Percentiles rank a stretch among this genome's conserved stretches.
phyloP scores from a whole-genome alignment of 1,140 invertebrate species.

The Globodera ellingtonae region DNA sequence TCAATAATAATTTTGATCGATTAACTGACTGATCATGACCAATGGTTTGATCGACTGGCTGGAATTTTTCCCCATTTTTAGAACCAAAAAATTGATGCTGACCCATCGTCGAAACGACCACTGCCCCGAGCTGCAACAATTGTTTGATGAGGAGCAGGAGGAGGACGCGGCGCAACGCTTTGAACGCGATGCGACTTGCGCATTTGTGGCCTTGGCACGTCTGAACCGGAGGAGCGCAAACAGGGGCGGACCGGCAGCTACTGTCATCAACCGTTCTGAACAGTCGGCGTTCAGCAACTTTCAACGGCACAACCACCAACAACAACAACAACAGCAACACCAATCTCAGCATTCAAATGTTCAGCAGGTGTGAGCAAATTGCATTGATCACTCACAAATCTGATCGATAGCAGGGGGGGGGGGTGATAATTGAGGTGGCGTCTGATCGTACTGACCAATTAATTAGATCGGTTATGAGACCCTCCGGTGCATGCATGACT shows the following conservation, averaged over 20 bases:
- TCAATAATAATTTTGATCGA: not conserved
- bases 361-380: not conserved
- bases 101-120: constrained; percentile 12
- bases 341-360: not conserved
- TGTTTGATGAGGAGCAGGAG: not conserved
- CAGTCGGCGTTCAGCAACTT: not conserved
- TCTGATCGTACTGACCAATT: too few relatives aligned
- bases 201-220: not conserved
- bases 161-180: too few relatives aligned
- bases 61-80: not conserved
- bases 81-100: constrained; percentile 20
- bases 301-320: not conserved
- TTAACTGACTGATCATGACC: not conserved
- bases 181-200: not conserved
- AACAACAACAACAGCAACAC: not conserved
- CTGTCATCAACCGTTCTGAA: not conserved
- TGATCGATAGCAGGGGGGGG: too few relatives aligned
- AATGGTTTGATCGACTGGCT: too few relatives aligned
- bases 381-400: too few relatives aligned
- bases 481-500: too few relatives aligned
- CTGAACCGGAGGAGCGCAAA: not conserved
- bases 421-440: too few relatives aligned
- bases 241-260: not conserved
- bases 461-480: too few relatives aligned
- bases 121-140: not conserved